Evolutionary conservation across 92 coral and sea anemone species (phyloP), one percentile per base, ranked within the genome.

Genomic region (Palythoa grandiflora): DNA sequence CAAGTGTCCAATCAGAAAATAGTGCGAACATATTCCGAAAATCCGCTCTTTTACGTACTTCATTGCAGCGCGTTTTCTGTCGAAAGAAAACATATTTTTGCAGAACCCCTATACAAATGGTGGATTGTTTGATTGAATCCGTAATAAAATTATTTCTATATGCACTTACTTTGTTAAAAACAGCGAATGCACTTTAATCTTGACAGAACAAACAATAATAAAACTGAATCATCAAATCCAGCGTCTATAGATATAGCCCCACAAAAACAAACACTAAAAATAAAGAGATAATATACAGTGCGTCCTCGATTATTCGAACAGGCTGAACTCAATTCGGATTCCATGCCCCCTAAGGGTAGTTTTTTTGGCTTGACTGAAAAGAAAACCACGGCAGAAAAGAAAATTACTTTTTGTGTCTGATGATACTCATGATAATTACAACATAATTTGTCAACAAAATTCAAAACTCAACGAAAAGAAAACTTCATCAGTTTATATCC

Each of bases 1-100:
- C 20, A 71, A 71, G 75, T 71, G 6, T 71, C 75, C 75, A 71
- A 28, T 71, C 75, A 21, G 75, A 71, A 71, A 14, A 71, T 71
- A 71, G 75, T 71, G 75, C 75, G 75, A 71, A 71, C 75, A 28
- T 28, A 71, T 71, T 28, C 75, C 75, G 75, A 71, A 71, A 71
- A 71, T 28, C 75, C 1, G 75, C 44, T 71, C 20, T 71, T 71
- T 71, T 28, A 71, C 75, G 75, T 71, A 71, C 75, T 71, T 71
- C 75, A 71, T 71, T 71, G 75, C 75, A 1, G 17, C 75, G 75
- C 75, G 75, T 28, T 4, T 71, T 71, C 75, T 12, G 75, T 71
- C 9, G 17, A 71, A 14, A 71, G 75, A 71, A 71, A 71, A 71
- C 20, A 71, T 71, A 71, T 19, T 28, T 71, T 71, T 28, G 75